A percentile compares a stretch with the other conserved stretches of the same genome.
Evolutionary conservation across 2,888 invertebrate genomes (phyloP).

Genomic region (Spialia ferax): DNA sequence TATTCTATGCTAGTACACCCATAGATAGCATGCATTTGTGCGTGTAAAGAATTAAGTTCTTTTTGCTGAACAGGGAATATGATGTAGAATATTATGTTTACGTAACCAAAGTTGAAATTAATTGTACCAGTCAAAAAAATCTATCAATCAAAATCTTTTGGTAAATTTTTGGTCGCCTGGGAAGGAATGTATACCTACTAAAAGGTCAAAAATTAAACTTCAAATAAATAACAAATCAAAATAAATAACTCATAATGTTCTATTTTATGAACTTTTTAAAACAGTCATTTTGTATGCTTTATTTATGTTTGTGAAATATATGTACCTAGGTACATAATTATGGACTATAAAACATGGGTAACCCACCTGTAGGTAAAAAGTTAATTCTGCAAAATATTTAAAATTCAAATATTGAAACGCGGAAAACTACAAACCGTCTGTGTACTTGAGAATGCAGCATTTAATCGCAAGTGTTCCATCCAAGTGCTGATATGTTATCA

Average conservation of each 20-base stretch:
- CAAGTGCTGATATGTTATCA: constrained; percentile 50
- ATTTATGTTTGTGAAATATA: too few species aligned
- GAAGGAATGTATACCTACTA: too few species aligned
- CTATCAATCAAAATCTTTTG: background rate
- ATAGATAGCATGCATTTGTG: too few species aligned
- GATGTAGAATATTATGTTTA: background rate
- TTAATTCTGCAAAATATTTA: background rate
- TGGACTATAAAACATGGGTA: too few species aligned
- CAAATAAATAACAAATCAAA: too few species aligned
- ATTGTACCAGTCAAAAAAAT: background rate
- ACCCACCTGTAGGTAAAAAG: background rate
- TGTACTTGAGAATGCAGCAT: constrained; percentile 41
- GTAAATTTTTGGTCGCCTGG: too few species aligned
- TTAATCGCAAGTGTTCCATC: constrained; percentile 44
- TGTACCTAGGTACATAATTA: too few species aligned
- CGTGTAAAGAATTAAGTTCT: constrained; percentile 55
- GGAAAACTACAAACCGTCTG: constrained; percentile 45
- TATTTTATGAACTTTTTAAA: too few species aligned
- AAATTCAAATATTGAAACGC: constrained; percentile 12
- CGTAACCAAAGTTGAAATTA: background rate
- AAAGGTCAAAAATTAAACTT: too few species aligned
- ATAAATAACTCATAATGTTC: too few species aligned
- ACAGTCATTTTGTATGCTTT: too few species aligned
- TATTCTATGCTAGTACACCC: constrained; percentile 52
- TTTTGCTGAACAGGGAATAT: constrained; percentile 1